Conservation (phyloP, 2,888 invertebrate genomes). For the Platypus cylindrus region DNA sequence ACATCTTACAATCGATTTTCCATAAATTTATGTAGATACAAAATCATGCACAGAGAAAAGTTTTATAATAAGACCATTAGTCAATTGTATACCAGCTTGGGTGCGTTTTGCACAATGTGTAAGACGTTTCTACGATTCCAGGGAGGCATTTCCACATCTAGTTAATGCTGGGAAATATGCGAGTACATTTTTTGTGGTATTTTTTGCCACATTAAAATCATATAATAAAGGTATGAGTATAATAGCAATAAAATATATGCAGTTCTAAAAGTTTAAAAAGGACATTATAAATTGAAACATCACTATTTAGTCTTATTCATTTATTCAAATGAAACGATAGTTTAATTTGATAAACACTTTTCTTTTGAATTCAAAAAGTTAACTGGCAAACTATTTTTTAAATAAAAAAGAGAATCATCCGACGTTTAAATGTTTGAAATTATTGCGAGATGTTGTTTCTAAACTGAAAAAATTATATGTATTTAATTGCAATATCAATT, state of each 20-base stretch:
- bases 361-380: too few species aligned
- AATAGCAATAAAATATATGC: too few species aligned
- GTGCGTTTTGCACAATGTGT: conserved; percentile 78
- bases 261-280: too few species aligned
- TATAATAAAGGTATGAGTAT: conserved; percentile 30
- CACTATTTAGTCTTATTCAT: not conserved
- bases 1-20: too few species aligned
- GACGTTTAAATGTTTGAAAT: not conserved
- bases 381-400: not conserved
- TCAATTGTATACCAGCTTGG: conserved; percentile 72
- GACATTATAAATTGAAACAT: not conserved
- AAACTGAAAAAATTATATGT: too few species aligned
- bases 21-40: conserved; percentile 35
- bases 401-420: not conserved
- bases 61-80: conserved; percentile 46
- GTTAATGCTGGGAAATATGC: conserved; percentile 76
- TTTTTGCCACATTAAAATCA: conserved; percentile 39
- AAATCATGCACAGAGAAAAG: conserved; percentile 38
- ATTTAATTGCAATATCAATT: not conserved
- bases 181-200: conserved; percentile 58
- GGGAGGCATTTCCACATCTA: conserved; percentile 66
- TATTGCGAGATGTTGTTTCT: not conserved
- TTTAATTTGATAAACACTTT: too few species aligned
- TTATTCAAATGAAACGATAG: not conserved
- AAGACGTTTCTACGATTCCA: conserved; percentile 67